phyloP scores from a whole-genome alignment of 2,888 invertebrate species.

The Megaustenia siamemsis region DNA sequence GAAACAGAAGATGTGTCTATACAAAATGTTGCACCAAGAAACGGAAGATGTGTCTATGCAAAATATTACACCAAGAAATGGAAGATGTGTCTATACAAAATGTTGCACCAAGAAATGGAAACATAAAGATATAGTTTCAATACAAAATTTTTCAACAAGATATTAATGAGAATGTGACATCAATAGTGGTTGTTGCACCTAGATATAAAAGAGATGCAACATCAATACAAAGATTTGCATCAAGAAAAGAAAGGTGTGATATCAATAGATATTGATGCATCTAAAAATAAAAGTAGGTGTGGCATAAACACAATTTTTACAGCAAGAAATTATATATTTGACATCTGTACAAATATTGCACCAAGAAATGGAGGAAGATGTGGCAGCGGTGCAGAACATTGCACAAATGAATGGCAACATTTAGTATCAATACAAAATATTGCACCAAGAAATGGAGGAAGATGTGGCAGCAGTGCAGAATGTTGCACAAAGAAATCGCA shows the following conservation, averaged over 20 bases:
- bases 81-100: too few relatives aligned
- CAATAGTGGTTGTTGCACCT: neutral
- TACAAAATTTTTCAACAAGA: too few relatives aligned
- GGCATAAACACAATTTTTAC: neutral
- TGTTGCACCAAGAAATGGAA: too few relatives aligned
- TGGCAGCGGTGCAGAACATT: neutral
- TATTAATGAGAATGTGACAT: neutral
- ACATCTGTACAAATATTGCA: neutral
- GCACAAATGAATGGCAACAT: neutral
- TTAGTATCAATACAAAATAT: neutral
- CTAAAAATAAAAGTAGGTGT: neutral
- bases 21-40: too few relatives aligned
- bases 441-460: neutral
- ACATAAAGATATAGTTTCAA: too few relatives aligned
- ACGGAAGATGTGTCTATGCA: too few relatives aligned
- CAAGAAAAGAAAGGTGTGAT: neutral
- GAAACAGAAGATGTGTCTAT: too few relatives aligned
- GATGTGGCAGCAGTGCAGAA: neutral
- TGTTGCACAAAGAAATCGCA: neutral
- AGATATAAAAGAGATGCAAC: neutral
- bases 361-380: neutral
- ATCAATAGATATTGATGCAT: neutral
- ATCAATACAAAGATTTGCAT: neutral
- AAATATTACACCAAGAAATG: too few relatives aligned
- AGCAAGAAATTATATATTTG: neutral